phyloP scores from a whole-genome alignment of 1,140 invertebrate genomes.

The Venustaconcha ellipsiformis region DNA sequence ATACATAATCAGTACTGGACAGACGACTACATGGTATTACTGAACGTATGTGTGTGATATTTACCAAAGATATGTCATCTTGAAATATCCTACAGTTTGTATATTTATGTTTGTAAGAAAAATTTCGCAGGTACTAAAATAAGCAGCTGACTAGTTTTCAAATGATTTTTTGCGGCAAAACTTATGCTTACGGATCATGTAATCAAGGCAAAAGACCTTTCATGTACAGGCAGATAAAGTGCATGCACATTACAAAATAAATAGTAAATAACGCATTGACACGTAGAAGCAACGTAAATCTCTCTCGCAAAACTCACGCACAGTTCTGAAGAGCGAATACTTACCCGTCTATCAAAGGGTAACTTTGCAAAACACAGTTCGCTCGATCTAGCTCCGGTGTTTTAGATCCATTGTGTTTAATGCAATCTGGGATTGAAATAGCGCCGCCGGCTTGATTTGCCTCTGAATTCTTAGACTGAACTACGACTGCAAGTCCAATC shows the following conservation, averaged over 20 bases:
- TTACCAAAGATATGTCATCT: not conserved
- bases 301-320: not conserved
- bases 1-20: not conserved
- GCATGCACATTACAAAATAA: not conserved
- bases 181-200: not conserved
- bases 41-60: not conserved
- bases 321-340: not conserved
- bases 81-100: no score
- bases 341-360: conserved; percentile 79
- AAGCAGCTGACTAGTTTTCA: not conserved
- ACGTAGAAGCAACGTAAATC: not conserved
- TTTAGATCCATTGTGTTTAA: not conserved
- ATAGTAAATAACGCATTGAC: not conserved
- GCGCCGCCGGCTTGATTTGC: not conserved
- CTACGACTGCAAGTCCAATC: conserved; percentile 34
- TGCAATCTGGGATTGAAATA: not conserved
- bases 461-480: not conserved
- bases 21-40: not conserved
- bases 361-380: conserved; percentile 74
- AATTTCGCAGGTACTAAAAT: not conserved
- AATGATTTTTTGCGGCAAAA: not conserved
- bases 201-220: not conserved
- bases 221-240: not conserved
- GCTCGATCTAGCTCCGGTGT: conserved; percentile 62
- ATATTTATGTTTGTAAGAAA: not conserved